Base-by-base conservation (phyloP, 2,113 vertebrate species). In the Forbesichthys papilliferus region DNA sequence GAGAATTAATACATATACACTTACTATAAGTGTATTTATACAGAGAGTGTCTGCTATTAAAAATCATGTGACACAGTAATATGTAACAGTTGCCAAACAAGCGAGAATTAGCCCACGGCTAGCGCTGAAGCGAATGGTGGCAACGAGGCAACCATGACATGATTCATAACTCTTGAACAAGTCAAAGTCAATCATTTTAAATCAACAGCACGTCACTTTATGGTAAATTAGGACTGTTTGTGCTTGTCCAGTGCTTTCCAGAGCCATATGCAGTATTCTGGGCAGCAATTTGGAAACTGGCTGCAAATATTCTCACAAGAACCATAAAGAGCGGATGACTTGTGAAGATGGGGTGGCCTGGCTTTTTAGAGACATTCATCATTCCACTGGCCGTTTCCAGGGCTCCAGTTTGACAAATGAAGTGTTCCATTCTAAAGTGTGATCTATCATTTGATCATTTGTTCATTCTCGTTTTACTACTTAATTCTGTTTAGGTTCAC, bases 271-370 rank as follows among this genome's bases (percentile, higher is more conserved):
- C 3, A 66, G 68, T 57, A 61, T 42, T 60, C 20, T 73, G 73
- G 71, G 68, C 66, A 65, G 58, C 33, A 54, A 77, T 80, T 81
- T 80, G 61, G 52, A 67, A 16, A 36, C 47, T 83, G 84, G 84
- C 81, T 78, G 74, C 49, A 75, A 73, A 68, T 48, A 72, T 82
- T 49, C 84, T 82, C 76, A 27, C 51, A 68, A 75, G 82, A 80
- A 69, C 68, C 72, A 47, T 73, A 66, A 72, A 1, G 60, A 62
- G 74, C 14, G 16, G 78, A 78, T 63, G 77, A 78, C 74, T 76
- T 57, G 75, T 69, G 69, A 56, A 74, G 81, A 74, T 61, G 1
- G 42, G 0, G 16, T 52, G 64, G 70, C 72, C 68, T 42, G 33
- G 5, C 53, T 52, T 47, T 82, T 61, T 48, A 8, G 69, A 72